Evolutionary conservation across 2,113 vertebrate genomes (phyloP).

Genomic region (Castor canadensis): DNA sequence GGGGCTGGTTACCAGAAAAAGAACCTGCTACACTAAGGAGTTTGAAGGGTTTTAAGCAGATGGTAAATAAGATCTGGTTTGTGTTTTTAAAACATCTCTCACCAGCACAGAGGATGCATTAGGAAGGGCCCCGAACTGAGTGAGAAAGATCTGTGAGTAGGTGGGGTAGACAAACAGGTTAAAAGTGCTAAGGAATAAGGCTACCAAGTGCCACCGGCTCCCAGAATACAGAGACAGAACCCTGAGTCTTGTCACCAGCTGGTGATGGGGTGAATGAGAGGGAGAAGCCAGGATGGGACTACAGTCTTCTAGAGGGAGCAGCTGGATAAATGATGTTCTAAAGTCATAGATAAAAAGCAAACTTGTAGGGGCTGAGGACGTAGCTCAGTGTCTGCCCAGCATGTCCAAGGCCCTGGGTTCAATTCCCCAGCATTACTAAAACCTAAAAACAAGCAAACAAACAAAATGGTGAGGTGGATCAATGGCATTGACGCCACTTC

Average conservation of each 20-base stretch:
- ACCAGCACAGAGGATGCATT: not conserved
- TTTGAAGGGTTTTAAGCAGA: not conserved
- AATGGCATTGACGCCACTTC: too few species aligned
- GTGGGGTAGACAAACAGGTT: not conserved
- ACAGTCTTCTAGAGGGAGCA: not conserved
- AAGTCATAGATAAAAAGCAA: too few species aligned
- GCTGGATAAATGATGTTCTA: not conserved
- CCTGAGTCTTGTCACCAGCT: not conserved
- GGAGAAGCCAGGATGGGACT: not conserved
- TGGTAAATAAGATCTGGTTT: not conserved
- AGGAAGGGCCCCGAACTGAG: not conserved
- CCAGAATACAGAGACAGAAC: not conserved
- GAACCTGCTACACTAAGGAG: not conserved
- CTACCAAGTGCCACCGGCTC: accelerated
- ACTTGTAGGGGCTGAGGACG: too few species aligned
- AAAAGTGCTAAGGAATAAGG: not conserved
- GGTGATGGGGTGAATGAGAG: not conserved
- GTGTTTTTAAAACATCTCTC: not conserved
- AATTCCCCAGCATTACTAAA: too few species aligned
- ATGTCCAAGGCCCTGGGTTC: too few species aligned
- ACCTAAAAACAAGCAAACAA: too few species aligned
- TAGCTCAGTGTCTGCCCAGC: too few species aligned
- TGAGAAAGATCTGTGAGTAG: not conserved
- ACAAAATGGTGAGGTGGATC: too few species aligned
- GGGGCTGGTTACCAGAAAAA: not conserved